Evolutionary conservation across 2,113 vertebrate species (phyloP), one percentile per base, ranked within the genome.

Genomic region (Dicerorhinus sumatrensis): DNA sequence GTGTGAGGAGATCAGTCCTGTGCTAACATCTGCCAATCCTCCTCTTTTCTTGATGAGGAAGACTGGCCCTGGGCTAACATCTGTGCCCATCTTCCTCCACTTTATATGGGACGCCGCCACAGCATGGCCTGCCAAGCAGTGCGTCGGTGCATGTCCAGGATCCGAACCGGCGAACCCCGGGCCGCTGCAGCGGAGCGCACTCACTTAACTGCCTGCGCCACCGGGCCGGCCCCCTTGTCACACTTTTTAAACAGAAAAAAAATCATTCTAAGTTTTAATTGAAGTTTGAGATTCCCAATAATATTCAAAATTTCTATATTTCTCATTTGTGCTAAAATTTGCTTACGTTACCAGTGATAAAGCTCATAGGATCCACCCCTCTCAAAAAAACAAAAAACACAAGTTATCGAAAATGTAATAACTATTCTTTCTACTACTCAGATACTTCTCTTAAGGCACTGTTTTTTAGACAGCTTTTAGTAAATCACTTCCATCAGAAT

Each of bases 171-270:
- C 5, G 42, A 42, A 42, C 42, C 42, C 42, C 5, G 42, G 42
- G 42, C 42, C 42, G 42, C 42, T 5, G 42, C 42, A 42, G 42
- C 5, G 42, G 42, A 42, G 42, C 42, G 42, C 42, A 5, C 42
- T 4, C 42, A 42, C 42, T 42, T 42, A 42, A 42, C 42, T 42
- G 42, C 42, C 5, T 42, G 42, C 42, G 42, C 42, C 42, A 42
- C 42, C 0, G 42, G 42, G 42, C 42, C 42, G 42, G 42, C 42
- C 42, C 42, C 42, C 42, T 5, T 54, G 5, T 76, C 17, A 90
- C 4, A 60, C n/a, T 62, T 94, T 73, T 93, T 63, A 89, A 93
- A 58, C 62, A 89, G 17, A 67, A 48, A 63, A 77, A 89, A 77
- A 18, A 36, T 76, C 16, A 54, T 73, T 72, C 20, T 51, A 4